phyloP scores from a whole-genome alignment of 1,140 invertebrate genomes.

The Eupeodes corollae region DNA sequence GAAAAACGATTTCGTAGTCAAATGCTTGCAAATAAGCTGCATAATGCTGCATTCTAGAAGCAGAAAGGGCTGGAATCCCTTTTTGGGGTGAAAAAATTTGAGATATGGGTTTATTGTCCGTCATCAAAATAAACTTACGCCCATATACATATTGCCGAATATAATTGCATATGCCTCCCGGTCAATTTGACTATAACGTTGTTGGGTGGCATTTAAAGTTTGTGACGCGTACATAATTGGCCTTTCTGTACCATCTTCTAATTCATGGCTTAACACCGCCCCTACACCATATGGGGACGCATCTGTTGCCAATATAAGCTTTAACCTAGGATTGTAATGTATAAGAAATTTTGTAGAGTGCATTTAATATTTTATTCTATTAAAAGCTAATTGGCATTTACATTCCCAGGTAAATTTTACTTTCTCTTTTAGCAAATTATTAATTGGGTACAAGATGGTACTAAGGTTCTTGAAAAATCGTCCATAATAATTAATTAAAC shows the following conservation, averaged over 20 bases:
- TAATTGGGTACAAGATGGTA: too few species aligned
- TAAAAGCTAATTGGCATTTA: too few species aligned
- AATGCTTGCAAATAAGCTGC: conserved; percentile 24
- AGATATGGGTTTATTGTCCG: conserved; percentile 38
- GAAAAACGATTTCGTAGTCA: too few species aligned
- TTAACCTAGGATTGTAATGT: conserved; percentile 37
- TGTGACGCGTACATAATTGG: conserved; percentile 42
- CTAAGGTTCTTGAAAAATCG: too few species aligned
- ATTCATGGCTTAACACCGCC: conserved; percentile 38
- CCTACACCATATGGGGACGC: conserved; percentile 34
- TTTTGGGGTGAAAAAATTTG: conserved; percentile 31
- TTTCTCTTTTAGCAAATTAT: too few species aligned
- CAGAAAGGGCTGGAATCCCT: conserved; percentile 13
- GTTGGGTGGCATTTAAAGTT: conserved; percentile 37
- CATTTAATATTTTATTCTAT: conserved; percentile 18
- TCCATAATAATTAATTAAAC: not conserved
- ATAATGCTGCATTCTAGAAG: conserved; percentile 27
- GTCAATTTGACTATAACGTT: conserved; percentile 43
- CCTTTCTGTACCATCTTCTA: conserved; percentile 28
- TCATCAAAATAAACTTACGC: conserved; percentile 34
- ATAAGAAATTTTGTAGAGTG: conserved; percentile 23
- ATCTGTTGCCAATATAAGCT: conserved; percentile 39
- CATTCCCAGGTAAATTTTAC: too few species aligned
- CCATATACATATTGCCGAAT: conserved; percentile 42
- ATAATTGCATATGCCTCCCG: conserved; percentile 42